These are phyloP conservation scores for Drosophila nigricruria DNA, from an alignment of 2,888 invertebrate species.

Conservation along the genomic window DNA sequence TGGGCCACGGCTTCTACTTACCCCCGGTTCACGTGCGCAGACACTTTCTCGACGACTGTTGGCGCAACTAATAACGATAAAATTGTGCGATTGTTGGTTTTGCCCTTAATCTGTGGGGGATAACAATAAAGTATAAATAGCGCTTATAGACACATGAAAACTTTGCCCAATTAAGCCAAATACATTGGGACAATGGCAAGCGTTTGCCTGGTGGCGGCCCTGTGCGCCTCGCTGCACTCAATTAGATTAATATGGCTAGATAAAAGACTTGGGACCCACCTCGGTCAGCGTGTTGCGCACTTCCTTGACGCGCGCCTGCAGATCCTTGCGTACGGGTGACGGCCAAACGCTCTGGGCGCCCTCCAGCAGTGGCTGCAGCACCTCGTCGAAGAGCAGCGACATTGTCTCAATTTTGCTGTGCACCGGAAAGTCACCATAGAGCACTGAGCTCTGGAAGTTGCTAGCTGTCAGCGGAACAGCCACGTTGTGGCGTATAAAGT, in stretches of 20 bases:
- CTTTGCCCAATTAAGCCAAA: slow-evolving; percentile 79
- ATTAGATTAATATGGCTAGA: slow-evolving; percentile 74
- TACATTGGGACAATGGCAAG: slow-evolving; percentile 37
- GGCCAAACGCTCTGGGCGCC: slow-evolving; percentile 91
- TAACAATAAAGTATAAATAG: slow-evolving; percentile 78
- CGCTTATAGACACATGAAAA: slow-evolving; percentile 74
- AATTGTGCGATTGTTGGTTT: slow-evolving; percentile 94
- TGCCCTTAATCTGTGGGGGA: slow-evolving; percentile 87
- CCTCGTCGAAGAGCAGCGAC: slow-evolving; percentile 89
- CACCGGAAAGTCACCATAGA: slow-evolving; percentile 91
- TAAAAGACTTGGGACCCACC: slow-evolving; percentile 67
- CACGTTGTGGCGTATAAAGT: slow-evolving; percentile 86
- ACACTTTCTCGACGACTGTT: slow-evolving; percentile 89
- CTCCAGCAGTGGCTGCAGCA: slow-evolving; percentile 90
- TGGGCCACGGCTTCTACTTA: slow-evolving; percentile 66
- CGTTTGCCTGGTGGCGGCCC: background rate
- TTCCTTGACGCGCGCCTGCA: slow-evolving; percentile 89
- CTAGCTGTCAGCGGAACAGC: slow-evolving; percentile 77
- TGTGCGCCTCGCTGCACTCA: slow-evolving; percentile 63
- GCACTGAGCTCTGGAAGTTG: slow-evolving; percentile 86
- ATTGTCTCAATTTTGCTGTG: slow-evolving; percentile 90
- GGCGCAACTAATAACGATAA: slow-evolving; percentile 94
- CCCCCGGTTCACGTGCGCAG: slow-evolving; percentile 86
- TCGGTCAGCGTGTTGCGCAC: slow-evolving; percentile 86
- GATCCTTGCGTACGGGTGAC: slow-evolving; percentile 89